Evolutionary conservation across 2,888 invertebrate species (phyloP).

Genomic region (Geophilus truncorum): DNA sequence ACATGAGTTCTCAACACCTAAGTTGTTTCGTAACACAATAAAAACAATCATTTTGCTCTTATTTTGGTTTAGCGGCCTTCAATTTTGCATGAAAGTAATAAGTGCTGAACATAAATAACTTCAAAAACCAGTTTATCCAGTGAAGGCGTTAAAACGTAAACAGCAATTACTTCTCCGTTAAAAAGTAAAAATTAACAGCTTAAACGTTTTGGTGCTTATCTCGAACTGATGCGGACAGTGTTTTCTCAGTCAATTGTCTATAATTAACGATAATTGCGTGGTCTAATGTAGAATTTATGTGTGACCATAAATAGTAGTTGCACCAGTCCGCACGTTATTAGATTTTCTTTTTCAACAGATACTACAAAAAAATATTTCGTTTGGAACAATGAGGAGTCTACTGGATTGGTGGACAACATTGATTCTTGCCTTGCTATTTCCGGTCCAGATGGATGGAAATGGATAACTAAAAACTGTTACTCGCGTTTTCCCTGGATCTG

Average conservation of each 20-base stretch:
- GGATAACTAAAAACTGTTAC: constrained; percentile 19
- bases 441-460: neutral
- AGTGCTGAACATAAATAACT: neutral
- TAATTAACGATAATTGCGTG: too few species aligned
- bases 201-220: too few species aligned
- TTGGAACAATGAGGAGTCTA: neutral
- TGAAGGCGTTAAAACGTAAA: too few species aligned
- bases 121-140: neutral
- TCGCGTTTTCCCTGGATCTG: neutral
- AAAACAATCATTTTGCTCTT: neutral
- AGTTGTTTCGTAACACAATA: neutral
- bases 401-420: neutral
- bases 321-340: too few species aligned
- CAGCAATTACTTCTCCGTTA: too few species aligned
- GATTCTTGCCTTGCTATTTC: constrained; percentile 29
- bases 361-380: constrained; percentile 25
- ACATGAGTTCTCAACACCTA: neutral
- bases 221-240: too few species aligned
- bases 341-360: neutral
- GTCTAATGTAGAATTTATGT: too few species aligned
- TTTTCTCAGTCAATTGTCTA: too few species aligned
- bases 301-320: too few species aligned
- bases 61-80: neutral
- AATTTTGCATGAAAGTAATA: neutral
- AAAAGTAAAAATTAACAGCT: too few species aligned